phyloP scores from a whole-genome alignment of 30 jellyfish, hydroid and myxozoan genomes.

The Pseudorhiza aurosa region DNA sequence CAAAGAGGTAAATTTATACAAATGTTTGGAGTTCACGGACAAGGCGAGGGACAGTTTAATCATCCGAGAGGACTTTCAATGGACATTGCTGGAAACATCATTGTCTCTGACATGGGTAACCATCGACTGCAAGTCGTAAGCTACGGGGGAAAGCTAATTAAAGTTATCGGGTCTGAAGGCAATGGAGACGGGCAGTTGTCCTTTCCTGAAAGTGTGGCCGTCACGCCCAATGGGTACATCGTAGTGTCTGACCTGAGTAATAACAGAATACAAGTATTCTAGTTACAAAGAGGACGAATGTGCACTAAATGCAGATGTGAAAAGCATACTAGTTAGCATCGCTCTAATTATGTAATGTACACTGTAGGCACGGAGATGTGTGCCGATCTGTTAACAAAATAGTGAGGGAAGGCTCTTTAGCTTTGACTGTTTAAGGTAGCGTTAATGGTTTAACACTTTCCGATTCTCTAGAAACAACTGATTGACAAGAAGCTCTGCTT shows the following conservation, averaged over 20 bases:
- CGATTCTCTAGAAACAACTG: too few relatives aligned
- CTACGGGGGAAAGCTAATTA: slow-evolving; percentile 83
- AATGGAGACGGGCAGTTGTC: slow-evolving; percentile 96
- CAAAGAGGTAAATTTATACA: slow-evolving; percentile 93
- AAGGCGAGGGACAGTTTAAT: slow-evolving; percentile 91
- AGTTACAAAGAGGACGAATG: too few relatives aligned
- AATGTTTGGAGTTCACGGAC: slow-evolving; percentile 90
- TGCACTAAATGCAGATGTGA: too few relatives aligned
- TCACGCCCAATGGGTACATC: slow-evolving; percentile 93
- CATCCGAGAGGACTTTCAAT: slow-evolving; percentile 98
- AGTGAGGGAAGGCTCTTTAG: too few relatives aligned
- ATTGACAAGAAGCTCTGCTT: too few relatives aligned
- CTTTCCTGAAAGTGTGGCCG: slow-evolving; percentile 97
- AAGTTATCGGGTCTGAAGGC: slow-evolving; percentile 94
- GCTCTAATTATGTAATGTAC: too few relatives aligned
- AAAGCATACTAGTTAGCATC: too few relatives aligned
- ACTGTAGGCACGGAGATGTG: too few relatives aligned
- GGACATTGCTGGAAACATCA: slow-evolving; percentile 94
- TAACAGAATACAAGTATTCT: slow-evolving; percentile 93
- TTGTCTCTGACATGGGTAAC: slow-evolving; percentile 97
- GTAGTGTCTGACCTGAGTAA: slow-evolving; percentile 93
- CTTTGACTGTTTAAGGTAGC: too few relatives aligned
- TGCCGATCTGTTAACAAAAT: too few relatives aligned
- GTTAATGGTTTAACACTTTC: too few relatives aligned
- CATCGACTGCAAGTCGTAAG: slow-evolving; percentile 87